Base-by-base conservation (phyloP, 2,113 vertebrate species). In the Ciconia stormi region DNA sequence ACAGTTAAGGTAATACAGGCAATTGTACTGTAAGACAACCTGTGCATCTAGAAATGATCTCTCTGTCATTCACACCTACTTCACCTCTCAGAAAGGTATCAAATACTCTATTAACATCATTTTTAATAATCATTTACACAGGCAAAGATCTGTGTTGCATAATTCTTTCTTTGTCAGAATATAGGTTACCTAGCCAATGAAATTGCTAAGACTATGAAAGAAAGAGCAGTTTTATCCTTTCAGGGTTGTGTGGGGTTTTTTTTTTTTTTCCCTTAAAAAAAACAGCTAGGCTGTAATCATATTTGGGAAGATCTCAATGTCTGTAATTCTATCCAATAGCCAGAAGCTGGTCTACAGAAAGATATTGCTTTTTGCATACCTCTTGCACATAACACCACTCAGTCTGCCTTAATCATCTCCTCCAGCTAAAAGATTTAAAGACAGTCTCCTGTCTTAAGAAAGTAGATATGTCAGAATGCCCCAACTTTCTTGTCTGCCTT, bases 361-460 rank as follows among this genome's bases (percentile, higher is more conserved):
- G 20, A 19, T 71, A 38, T 0, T 81, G 59, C n/a, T 91, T 91
- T 95, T 93, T 95, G 36, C 82, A 88, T 82, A 74, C 38, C 63
- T 73, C 62, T 97, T 95, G 84, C 76, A 77, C 29, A 11, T 82
- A 87, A 63, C 74, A 69, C 66, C 71, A 72, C 71, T 76, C 44
- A 53, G 63, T 89, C 87, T 95, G 90, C 91, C 79, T 85, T 94
- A 95, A 96, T 97, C 71, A 87, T 92, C 93, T 97, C 90, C 92
- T 95, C 87, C 82, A 95, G 79, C 29, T 80, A 96, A 90, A 95
- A 97, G 87, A 53, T 89, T 97, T 97, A 90, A 96, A 96, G 82
- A 32, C 74, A 93, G 40, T 86, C 90, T 95, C 40, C 36, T 88
- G 83, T 95, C 89, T 94, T 95, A 90, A 96, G 72, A 91, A 83